These are phyloP conservation scores for Cylloceria caligata DNA, from an alignment of 2,888 invertebrate genomes.

Conservation along the genomic window DNA sequence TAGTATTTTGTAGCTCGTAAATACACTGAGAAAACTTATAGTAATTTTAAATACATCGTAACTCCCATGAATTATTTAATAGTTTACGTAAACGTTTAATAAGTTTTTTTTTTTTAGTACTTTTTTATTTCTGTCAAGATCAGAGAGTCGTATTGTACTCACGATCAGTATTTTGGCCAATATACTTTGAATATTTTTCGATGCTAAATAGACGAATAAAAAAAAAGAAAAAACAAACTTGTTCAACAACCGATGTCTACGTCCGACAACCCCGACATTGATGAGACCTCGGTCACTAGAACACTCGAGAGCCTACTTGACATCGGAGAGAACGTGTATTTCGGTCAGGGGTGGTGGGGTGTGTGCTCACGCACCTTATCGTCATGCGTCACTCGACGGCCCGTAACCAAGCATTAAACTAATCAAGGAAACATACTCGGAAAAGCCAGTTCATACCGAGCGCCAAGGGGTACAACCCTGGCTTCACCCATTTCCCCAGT, in stretches of 20 bases:
- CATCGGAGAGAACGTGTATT: conserved; percentile 12
- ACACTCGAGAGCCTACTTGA: not conserved
- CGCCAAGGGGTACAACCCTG: conserved; percentile 20
- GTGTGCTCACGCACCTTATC: conserved; percentile 41
- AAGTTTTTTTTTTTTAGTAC: too few species aligned
- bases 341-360: conserved; percentile 5
- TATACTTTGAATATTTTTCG: not conserved
- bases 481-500: conserved; percentile 1
- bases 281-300: conserved; percentile 6
- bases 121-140: too few species aligned
- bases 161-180: too few species aligned
- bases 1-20: too few species aligned
- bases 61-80: too few species aligned
- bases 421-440: conserved; percentile 53
- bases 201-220: not conserved
- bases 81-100: too few species aligned
- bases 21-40: too few species aligned
- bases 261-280: conserved; percentile 9
- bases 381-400: conserved; percentile 21
- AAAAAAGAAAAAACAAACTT: not conserved
- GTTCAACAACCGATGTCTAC: not conserved
- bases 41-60: too few species aligned
- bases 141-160: too few species aligned
- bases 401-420: conserved; percentile 53
- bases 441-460: conserved; percentile 36